Evolutionary conservation across 2,888 invertebrate genomes (phyloP), one percentile per base, ranked within the genome.

Genomic region (Oscheius sp.): DNA sequence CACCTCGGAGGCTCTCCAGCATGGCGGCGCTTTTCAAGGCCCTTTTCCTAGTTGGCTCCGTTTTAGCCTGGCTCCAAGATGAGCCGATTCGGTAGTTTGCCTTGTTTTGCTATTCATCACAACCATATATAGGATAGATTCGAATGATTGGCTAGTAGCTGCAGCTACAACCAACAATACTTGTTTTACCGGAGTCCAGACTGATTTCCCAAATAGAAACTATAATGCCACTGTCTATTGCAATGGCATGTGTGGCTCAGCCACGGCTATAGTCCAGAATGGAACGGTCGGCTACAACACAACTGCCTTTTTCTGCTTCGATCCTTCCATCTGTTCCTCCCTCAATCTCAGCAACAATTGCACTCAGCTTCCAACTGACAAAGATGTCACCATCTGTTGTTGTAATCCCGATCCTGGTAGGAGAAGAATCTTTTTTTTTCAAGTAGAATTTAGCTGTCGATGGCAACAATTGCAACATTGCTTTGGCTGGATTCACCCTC

Each of bases 1-100:
- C 55, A 33, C 33, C 37, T 55, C 55, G 33, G 33, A 55, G 34
- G 55, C 55, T 55, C 55, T 34, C n/a, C n/a, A n/a, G n/a, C 6
- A 55, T 55, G 55, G 33, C 34, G 55, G 20, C 10, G n/a, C 15
- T 55, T 33, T 23, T 55, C 34, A 33, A n/a, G 34, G 12, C 34
- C 23, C 20, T 55, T 34, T 15, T 33, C 55, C 33, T 29, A 20
- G 17, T 34, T 20, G 55, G 55, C n/a, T 33, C n/a, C 34, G 34
- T 0, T 55, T 6, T 20, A 10, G 42, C 42, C n/a, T n/a, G n/a
- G n/a, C n/a, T n/a, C n/a, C n/a, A n/a, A n/a, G n/a, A n/a, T n/a
- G n/a, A n/a, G n/a, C n/a, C n/a, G n/a, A n/a, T n/a, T n/a, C n/a
- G n/a, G n/a, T n/a, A n/a, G n/a, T n/a, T n/a, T 23, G 20, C 12